Conservation (phyloP, 2,113 vertebrate genomes). For the Salvator merianae region DNA sequence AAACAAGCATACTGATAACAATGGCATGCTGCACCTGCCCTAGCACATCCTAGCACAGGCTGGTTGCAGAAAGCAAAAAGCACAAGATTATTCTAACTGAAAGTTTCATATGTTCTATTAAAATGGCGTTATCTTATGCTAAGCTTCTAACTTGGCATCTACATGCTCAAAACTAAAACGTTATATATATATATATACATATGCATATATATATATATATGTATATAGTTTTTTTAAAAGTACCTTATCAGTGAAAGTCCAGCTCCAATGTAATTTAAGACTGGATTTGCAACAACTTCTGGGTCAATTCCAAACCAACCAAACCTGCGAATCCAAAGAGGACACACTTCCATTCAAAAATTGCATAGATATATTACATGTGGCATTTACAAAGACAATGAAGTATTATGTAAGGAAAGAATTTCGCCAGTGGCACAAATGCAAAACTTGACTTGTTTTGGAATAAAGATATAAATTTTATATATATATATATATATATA, state of each 20-base stretch:
- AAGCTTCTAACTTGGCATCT: too few relatives aligned
- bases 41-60: too few relatives aligned
- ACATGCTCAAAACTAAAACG: too few relatives aligned
- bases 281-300: slow-evolving; percentile 80
- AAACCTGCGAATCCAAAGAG: slow-evolving; percentile 77
- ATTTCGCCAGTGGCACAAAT: not conserved
- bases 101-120: too few relatives aligned
- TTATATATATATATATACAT: not conserved
- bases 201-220: not conserved
- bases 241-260: slow-evolving; percentile 88
- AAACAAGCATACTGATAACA: too few relatives aligned
- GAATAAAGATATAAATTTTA: too few relatives aligned
- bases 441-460: not conserved
- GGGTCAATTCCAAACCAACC: slow-evolving; percentile 89
- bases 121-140: too few relatives aligned
- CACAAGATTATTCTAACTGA: too few relatives aligned
- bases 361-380: not conserved
- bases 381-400: not conserved
- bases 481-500: not conserved
- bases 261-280: slow-evolving; percentile 87
- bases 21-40: too few relatives aligned
- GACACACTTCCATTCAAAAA: not conserved
- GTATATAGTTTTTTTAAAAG: not conserved
- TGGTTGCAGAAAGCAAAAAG: too few relatives aligned
- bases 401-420: not conserved